A percentile compares a stretch with the other conserved stretches of the same genome.
Evolutionary conservation across 2,797 vertebrate genomes (phyloP).

Genomic region (Australoheros facetus): DNA sequence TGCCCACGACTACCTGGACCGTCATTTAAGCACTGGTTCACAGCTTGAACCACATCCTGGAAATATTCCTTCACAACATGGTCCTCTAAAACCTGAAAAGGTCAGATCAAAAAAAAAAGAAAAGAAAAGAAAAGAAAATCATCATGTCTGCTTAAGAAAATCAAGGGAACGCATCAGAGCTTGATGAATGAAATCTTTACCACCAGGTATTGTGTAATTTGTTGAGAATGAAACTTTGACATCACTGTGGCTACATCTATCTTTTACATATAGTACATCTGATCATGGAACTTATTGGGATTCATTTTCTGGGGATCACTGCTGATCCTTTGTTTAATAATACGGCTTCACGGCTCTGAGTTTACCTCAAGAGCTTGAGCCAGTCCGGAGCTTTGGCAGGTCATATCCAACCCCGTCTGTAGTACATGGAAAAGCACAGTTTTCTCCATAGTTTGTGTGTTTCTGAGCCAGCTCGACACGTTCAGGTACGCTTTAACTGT

Average conservation of each 20-base stretch:
- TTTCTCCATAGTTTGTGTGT: background rate
- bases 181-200: background rate
- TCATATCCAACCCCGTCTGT: background rate
- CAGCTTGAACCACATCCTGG: background rate
- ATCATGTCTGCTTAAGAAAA: no score
- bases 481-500: background rate
- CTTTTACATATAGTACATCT: background rate
- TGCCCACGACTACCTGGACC: background rate
- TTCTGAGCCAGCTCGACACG: background rate
- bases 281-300: background rate
- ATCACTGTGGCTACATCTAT: background rate
- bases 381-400: background rate
- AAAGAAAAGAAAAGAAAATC: no score
- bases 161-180: background rate
- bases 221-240: background rate
- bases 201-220: background rate
- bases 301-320: background rate
- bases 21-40: background rate
- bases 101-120: no score
- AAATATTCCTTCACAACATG: background rate
- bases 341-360: accelerated
- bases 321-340: background rate
- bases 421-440: background rate
- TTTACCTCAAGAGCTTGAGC: slow-evolving; percentile 3
- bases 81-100: background rate